Conservation (phyloP, 2,113 vertebrate species). For the Andinoacara biseriatus region DNA sequence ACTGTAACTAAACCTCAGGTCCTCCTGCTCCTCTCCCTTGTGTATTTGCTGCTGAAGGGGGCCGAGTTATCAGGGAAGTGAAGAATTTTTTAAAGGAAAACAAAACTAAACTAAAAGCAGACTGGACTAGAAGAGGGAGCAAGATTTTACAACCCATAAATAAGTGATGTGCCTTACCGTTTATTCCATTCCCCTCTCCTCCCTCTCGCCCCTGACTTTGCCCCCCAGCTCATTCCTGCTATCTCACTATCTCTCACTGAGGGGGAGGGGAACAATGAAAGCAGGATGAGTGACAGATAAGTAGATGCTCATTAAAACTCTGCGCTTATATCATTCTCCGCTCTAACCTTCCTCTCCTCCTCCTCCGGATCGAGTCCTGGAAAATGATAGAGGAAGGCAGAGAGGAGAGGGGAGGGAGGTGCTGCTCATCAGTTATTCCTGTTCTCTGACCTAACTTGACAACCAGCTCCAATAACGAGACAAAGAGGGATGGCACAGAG, state of each 20-base stretch:
- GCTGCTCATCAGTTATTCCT: conserved; percentile 70
- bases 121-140: background rate
- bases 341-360: conserved; percentile 40
- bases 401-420: conserved; percentile 39
- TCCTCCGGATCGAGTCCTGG: conserved; percentile 25
- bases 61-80: background rate
- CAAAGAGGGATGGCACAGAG: conserved; percentile 60
- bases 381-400: conserved; percentile 65
- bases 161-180: conserved; percentile 56
- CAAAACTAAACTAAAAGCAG: background rate
- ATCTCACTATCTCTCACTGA: conserved; percentile 20
- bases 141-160: conserved; percentile 61
- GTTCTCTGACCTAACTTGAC: conserved; percentile 71
- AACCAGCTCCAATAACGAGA: conserved; percentile 68
- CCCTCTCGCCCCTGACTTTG: conserved; percentile 19
- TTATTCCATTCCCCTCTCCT: conserved; percentile 9
- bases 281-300: conserved; percentile 73
- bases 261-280: conserved; percentile 49
- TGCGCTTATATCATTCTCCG: conserved; percentile 52
- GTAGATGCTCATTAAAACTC: conserved; percentile 76
- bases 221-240: conserved; percentile 19
- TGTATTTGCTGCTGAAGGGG: conserved; percentile 18
- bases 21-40: conserved; percentile 22
- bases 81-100: background rate
- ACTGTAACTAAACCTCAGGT: conserved; percentile 55